Percentiles rank a stretch among this genome's conserved stretches.
These are phyloP conservation scores for Brachyhypopomus gauderio DNA, from an alignment of 2,113 vertebrate species.

Conservation along the genomic window DNA sequence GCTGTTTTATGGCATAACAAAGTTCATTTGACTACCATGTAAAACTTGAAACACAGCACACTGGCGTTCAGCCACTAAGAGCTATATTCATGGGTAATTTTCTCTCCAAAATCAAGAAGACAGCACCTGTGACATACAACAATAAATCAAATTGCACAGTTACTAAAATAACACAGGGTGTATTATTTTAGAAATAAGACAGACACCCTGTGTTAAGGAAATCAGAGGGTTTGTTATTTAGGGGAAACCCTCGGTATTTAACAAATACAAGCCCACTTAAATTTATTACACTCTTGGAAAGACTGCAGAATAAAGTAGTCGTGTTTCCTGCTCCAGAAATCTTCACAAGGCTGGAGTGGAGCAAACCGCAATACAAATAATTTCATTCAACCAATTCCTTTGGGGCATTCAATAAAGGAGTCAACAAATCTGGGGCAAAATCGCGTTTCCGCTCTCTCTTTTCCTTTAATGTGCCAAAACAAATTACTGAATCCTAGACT, in stretches of 20 bases:
- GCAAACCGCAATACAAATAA: conserved; percentile 55
- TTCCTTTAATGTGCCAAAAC: conserved; percentile 44
- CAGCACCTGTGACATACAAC: conserved; percentile 55
- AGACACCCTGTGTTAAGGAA: conserved; percentile 49
- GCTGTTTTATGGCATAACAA: conserved; percentile 60
- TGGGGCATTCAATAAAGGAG: conserved; percentile 39
- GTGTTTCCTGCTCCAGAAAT: conserved; percentile 57
- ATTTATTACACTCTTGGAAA: conserved; percentile 62
- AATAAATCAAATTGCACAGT: conserved; percentile 63
- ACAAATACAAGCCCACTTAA: conserved; percentile 48
- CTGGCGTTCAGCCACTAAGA: conserved; percentile 57
- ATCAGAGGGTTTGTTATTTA: conserved; percentile 45
- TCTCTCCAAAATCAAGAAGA: conserved; percentile 36
- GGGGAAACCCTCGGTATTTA: conserved; percentile 48
- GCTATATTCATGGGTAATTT: conserved; percentile 37
- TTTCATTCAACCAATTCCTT: conserved; percentile 58
- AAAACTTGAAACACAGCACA: conserved; percentile 19
- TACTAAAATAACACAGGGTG: conserved; percentile 49
- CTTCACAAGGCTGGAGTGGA: conserved; percentile 46
- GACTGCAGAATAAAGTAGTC: conserved; percentile 35
- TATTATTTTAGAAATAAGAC: conserved; percentile 19
- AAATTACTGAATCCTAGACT: conserved; percentile 42
- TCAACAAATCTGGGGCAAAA: conserved; percentile 46
- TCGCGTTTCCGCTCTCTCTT: conserved; percentile 42
- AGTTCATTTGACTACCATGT: conserved; percentile 57